Percentiles rank a stretch among this genome's conserved stretches.
Evolutionary conservation across 2,797 vertebrate species (phyloP).

Genomic region (Sphenodon punctatus): DNA sequence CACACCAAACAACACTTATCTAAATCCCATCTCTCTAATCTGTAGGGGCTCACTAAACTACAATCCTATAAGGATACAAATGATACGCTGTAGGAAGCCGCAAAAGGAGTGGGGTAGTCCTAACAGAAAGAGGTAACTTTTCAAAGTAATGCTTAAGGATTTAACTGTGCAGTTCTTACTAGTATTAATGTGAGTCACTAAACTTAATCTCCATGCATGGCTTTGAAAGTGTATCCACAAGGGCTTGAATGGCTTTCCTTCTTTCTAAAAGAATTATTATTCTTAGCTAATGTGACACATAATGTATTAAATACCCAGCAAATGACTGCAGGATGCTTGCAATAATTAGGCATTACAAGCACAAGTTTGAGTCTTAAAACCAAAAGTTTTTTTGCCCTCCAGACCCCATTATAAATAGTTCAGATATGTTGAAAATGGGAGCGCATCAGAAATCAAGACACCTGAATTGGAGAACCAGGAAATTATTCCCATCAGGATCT

Average conservation of each 20-base stretch:
- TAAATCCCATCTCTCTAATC: background rate
- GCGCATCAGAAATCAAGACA: too few relatives aligned
- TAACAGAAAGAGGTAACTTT: background rate
- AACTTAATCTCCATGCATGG: background rate
- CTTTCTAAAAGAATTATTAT: accelerated
- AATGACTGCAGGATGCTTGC: background rate
- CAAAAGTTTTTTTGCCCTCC: too few relatives aligned
- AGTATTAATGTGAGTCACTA: background rate
- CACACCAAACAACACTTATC: background rate
- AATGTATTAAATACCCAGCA: background rate
- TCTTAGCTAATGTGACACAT: background rate
- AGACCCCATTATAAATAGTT: too few relatives aligned
- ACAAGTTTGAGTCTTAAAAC: too few relatives aligned
- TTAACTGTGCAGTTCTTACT: background rate
- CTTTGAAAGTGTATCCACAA: background rate
- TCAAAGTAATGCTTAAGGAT: background rate
- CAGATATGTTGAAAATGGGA: too few relatives aligned
- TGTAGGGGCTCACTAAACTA: background rate
- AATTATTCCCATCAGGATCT: too few relatives aligned
- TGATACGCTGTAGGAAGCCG: background rate
- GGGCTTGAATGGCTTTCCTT: background rate
- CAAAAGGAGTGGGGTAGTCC: accelerated
- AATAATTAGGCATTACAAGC: background rate
- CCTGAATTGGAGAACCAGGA: too few relatives aligned
- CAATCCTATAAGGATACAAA: background rate